These are phyloP conservation scores for Acrobeloides nanus DNA, from an alignment of 2,888 invertebrate genomes.

Conservation along the genomic window DNA sequence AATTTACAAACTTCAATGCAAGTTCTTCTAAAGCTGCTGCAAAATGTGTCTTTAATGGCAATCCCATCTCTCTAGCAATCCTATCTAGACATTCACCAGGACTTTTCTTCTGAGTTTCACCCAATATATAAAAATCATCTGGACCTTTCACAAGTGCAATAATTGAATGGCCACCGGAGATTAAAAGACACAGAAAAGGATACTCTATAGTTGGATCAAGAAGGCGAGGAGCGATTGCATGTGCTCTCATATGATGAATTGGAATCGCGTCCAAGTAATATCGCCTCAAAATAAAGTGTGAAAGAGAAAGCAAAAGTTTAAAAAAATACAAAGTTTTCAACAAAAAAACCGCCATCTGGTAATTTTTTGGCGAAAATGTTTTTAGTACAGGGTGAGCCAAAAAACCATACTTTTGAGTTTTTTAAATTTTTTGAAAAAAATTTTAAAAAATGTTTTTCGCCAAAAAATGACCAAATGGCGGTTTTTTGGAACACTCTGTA, in stretches of 20 bases:
- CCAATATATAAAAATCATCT: conserved; percentile 31
- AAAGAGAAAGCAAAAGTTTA: neutral
- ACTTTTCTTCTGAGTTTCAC: conserved; percentile 27
- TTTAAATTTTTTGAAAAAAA: no score
- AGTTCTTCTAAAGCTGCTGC: conserved; percentile 27
- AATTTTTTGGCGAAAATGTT: no score
- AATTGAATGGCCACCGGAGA: conserved; percentile 48
- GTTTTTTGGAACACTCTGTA: no score
- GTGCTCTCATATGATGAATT: conserved; percentile 98
- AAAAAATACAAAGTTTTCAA: no score
- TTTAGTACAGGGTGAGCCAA: no score
- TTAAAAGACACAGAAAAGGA: conserved; percentile 41
- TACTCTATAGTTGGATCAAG: conserved; percentile 54
- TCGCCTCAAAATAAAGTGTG: conserved; percentile 15
- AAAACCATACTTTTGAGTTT: no score
- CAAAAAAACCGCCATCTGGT: no score
- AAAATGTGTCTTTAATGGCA: conserved; percentile 18
- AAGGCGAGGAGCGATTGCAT: conserved; percentile 75
- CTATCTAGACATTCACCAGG: conserved; percentile 52
- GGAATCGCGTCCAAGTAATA: conserved; percentile 70
- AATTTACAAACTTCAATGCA: conserved; percentile 24
- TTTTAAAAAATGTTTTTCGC: no score
- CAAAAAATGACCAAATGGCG: no score
- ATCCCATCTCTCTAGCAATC: conserved; percentile 21
- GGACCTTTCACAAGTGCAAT: conserved; percentile 26